Base-by-base conservation (phyloP, 2,797 vertebrate species). In the Platyrinchus mystaceus region DNA sequence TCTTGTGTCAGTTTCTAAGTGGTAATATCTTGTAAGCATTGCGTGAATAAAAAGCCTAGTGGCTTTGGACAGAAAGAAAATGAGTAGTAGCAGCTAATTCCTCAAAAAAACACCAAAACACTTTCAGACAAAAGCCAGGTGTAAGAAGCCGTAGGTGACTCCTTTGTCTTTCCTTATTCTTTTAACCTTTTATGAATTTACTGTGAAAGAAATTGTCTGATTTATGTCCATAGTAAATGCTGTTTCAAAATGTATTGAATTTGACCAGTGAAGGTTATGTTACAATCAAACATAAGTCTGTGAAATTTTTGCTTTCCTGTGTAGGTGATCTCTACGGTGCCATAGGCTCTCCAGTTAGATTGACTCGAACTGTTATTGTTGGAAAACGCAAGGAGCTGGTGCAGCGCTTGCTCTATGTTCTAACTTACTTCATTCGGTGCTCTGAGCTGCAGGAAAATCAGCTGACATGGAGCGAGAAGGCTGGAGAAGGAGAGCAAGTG, bases 401-500 rank as follows among this genome's bases (percentile, higher is more conserved):
- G 53, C 98, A 99, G 81, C 98, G 98, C 19, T 97, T 99, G 58
- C 98, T 99, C 18, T 98, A 98, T 23, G 97, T 99, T 69, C 98
- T 99, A 5, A 99, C 98, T 52, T 99, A 99, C 97, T 99, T 99
- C 91, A 98, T 99, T 84, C 98, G 98, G 32, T 99, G 98, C 97
- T 99, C 98, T 14, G 98, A 98, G 95, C 98, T 99, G 23, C 98
- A 98, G 92, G 98, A 99, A 92, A 98, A 98, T 90, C 97, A 98
- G n/a, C 94, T 98, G 86, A 96, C 20, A 0, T 97, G 97, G 95
- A 95, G 76, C 24, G 97, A 96, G 52, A 89, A 44, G 58, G 80
- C 76, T 36, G 76, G 66, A 10, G 97, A 97, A 68, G 97, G 90
- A 32, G 98, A 98, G 50, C 97, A 97, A 13, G 89, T 97, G 34